Evolutionary conservation across 2,888 invertebrate species (phyloP).

Genomic region (Hydraecia micacea): DNA sequence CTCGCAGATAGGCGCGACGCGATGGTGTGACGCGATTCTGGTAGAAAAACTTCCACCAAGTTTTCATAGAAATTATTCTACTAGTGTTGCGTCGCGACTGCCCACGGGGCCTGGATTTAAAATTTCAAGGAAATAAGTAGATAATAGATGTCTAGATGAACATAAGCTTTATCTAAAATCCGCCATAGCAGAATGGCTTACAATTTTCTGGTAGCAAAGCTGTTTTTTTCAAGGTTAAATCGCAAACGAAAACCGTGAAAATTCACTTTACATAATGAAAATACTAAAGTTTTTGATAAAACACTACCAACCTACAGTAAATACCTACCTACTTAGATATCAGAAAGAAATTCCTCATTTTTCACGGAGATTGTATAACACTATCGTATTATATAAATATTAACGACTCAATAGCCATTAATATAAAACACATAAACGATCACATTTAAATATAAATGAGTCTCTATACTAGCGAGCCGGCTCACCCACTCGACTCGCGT

Average conservation of each 20-base stretch:
- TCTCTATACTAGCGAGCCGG: conserved; percentile 69
- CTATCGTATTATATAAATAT: conserved; percentile 19
- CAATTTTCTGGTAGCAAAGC: neutral
- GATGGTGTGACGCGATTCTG: neutral
- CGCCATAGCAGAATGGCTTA: neutral
- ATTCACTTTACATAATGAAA: neutral
- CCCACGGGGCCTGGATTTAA: neutral
- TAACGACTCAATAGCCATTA: conserved; percentile 26
- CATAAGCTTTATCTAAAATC: neutral
- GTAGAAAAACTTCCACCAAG: neutral
- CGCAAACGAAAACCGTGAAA: neutral
- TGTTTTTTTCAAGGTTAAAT: neutral
- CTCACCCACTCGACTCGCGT: conserved; percentile 77
- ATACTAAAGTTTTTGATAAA: neutral
- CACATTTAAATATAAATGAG: conserved; percentile 38
- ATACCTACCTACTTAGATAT: neutral
- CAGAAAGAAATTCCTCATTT: neutral
- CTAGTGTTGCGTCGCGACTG: neutral
- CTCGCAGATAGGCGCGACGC: neutral
- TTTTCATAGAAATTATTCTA: neutral
- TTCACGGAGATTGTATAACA: conserved; percentile 35
- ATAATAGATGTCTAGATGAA: neutral
- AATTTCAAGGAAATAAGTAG: neutral
- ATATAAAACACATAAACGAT: conserved; percentile 7
- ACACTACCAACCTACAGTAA: neutral